phyloP scores from a whole-genome alignment of 2,113 vertebrate genomes.

The Apodemus sylvaticus region DNA sequence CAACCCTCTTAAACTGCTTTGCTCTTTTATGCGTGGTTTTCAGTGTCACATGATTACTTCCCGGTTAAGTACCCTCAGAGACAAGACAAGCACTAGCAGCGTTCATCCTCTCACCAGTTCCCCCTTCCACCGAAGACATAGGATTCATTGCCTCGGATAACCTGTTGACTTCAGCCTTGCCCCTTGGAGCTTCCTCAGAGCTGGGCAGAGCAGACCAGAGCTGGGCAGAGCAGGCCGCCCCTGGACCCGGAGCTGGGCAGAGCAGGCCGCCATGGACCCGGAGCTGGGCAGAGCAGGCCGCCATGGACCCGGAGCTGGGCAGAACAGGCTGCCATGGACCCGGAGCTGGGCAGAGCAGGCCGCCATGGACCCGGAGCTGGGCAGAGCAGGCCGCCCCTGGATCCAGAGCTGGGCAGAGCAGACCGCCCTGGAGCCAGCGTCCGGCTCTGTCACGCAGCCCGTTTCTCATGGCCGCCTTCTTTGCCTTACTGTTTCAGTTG shows the following conservation, averaged over 20 bases:
- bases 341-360: too few relatives aligned
- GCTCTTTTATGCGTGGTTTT: constrained; percentile 23
- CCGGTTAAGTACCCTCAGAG: not conserved
- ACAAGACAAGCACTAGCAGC: not conserved
- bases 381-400: not conserved
- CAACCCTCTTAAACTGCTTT: not conserved
- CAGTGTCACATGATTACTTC: not conserved
- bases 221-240: too few relatives aligned
- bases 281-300: too few relatives aligned
- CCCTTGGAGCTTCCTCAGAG: not conserved
- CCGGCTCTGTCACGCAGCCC: not conserved
- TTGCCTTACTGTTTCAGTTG: not conserved
- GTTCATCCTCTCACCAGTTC: not conserved
- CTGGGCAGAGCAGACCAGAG: not conserved
- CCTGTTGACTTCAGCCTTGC: not conserved
- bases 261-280: too few relatives aligned
- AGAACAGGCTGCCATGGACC: too few relatives aligned
- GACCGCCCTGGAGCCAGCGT: not conserved
- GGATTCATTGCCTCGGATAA: constrained; percentile 9
- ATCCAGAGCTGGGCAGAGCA: too few relatives aligned
- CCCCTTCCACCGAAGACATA: not conserved
- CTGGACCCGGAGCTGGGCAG: not conserved
- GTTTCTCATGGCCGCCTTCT: not conserved
- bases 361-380: not conserved
- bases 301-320: not conserved